phyloP scores from a whole-genome alignment of 1,140 invertebrate genomes.

The Cotesia typhae region DNA sequence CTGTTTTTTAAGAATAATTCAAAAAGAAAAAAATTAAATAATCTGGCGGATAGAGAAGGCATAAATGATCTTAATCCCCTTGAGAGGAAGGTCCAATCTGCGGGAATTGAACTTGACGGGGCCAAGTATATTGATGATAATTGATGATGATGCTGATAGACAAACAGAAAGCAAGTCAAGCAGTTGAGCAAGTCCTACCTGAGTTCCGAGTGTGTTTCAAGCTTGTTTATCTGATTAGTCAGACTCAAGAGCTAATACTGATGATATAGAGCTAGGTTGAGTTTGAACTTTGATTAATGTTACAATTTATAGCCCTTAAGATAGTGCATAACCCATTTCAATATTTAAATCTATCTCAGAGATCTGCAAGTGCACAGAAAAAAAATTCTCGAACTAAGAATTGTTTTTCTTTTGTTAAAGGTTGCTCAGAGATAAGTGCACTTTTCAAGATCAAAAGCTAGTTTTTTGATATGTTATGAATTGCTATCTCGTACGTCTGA shows the following conservation, averaged over 20 bases:
- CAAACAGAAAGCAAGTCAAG: constrained; percentile 48
- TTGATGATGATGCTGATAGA: constrained; percentile 51
- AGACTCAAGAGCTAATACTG: constrained; percentile 38
- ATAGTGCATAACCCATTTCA: background rate
- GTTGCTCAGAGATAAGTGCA: no score
- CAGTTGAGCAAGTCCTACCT: constrained; percentile 23
- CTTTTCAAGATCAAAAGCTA: no score
- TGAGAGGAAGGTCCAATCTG: background rate
- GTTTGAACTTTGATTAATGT: no score
- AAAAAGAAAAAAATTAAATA: constrained; percentile 2
- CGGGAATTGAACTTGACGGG: constrained; percentile 45
- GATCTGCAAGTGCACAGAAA: no score
- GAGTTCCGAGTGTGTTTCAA: constrained; percentile 54
- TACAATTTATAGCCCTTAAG: background rate
- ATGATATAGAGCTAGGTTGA: background rate
- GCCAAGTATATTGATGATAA: constrained; percentile 49
- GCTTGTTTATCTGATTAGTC: constrained; percentile 58
- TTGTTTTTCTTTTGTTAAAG: no score
- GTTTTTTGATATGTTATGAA: no score
- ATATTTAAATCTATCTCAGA: no score
- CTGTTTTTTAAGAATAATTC: background rate
- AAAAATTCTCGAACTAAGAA: no score
- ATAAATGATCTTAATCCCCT: background rate
- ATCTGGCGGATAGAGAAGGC: background rate
- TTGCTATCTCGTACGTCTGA: no score